phyloP scores from a whole-genome alignment of 2,888 invertebrate genomes.

The Melanotus villosus region DNA sequence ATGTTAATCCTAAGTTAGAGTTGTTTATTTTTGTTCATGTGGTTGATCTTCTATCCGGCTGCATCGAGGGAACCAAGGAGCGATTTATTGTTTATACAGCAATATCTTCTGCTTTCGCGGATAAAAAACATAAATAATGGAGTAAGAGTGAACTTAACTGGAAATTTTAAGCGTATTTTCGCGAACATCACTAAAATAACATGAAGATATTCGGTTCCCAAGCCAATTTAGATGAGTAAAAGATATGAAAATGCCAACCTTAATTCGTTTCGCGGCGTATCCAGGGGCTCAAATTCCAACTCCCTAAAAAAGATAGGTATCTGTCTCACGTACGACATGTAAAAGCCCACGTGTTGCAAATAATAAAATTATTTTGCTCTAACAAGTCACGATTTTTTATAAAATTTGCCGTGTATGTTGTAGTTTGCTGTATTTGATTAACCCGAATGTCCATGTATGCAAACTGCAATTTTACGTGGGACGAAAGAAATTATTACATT shows the following conservation, averaged over 20 bases:
- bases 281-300: constrained; percentile 3
- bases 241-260: background rate
- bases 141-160: too few species aligned
- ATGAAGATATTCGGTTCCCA: too few species aligned
- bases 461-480: constrained; percentile 6
- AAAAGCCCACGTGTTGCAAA: constrained; percentile 8
- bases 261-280: constrained; percentile 20
- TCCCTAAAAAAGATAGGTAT: constrained; percentile 16
- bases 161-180: too few species aligned
- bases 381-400: constrained; percentile 20
- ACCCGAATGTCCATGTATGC: constrained; percentile 5
- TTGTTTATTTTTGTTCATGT: too few species aligned
- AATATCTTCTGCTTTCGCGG: too few species aligned
- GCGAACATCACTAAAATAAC: too few species aligned
- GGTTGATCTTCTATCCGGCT: too few species aligned
- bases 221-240: too few species aligned
- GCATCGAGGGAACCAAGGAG: too few species aligned
- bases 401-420: constrained; percentile 1
- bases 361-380: constrained; percentile 3
- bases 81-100: too few species aligned
- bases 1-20: too few species aligned
- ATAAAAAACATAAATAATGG: too few species aligned
- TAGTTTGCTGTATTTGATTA: constrained; percentile 16
- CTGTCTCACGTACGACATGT: constrained; percentile 14
- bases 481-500: constrained; percentile 8